Conservation (phyloP, 2,113 vertebrate species). For the Zosterops borbonicus region DNA sequence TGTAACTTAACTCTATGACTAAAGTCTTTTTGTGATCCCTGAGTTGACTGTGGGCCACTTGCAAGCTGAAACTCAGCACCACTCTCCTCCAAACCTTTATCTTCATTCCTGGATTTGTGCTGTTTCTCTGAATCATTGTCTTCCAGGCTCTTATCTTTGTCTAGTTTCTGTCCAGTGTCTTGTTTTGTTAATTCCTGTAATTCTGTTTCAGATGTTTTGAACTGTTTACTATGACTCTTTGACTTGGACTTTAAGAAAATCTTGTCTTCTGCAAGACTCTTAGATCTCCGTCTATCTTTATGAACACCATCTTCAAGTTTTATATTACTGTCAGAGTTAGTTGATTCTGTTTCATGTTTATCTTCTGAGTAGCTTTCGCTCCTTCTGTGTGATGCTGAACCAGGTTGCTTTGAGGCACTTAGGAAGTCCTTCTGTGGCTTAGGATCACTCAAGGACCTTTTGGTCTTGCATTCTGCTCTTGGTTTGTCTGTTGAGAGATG, state of each 20-base stretch:
- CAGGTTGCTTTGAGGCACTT: conserved; percentile 72
- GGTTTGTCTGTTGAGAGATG: conserved; percentile 71
- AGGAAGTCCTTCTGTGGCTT: conserved; percentile 78
- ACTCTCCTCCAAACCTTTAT: conserved; percentile 74
- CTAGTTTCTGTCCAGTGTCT: conserved; percentile 66
- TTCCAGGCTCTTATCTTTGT: conserved; percentile 74
- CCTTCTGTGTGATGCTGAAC: conserved; percentile 61
- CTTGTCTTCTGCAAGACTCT: conserved; percentile 81
- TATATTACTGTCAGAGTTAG: conserved; percentile 71
- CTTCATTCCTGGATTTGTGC: conserved; percentile 76
- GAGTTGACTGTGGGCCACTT: background rate
- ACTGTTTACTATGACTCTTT: conserved; percentile 79
- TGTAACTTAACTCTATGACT: conserved; percentile 67
- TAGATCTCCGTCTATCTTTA: conserved; percentile 84
- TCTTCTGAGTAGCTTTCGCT: conserved; percentile 83
- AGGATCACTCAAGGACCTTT: conserved; percentile 76
- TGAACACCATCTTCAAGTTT: conserved; percentile 83
- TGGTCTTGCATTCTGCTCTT: conserved; percentile 80
- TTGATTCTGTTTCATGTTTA: conserved; percentile 79
- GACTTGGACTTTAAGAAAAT: conserved; percentile 79
- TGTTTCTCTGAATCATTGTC: conserved; percentile 80
- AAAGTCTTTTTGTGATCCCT: conserved; percentile 67
- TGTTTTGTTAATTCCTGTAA: conserved; percentile 69
- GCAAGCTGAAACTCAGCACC: conserved; percentile 16
- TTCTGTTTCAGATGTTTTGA: conserved; percentile 73